Percentiles rank a stretch among this genome's conserved stretches.
Evolutionary conservation across 2,888 invertebrate genomes (phyloP).

Genomic region (Lucinisca nassula): DNA sequence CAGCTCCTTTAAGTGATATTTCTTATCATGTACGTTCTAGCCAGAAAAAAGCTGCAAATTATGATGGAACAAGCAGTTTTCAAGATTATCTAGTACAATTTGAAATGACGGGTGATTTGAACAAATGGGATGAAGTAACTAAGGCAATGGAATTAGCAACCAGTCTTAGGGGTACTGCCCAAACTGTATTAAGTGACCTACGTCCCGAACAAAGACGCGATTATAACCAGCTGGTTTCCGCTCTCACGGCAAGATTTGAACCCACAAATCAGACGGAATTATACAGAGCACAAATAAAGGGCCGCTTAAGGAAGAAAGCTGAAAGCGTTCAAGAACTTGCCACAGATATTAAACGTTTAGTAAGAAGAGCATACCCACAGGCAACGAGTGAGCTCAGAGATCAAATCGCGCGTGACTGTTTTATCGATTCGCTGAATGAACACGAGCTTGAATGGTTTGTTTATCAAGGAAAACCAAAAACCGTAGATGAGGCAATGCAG

Average conservation of each 20-base stretch:
- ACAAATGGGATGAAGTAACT: constrained; percentile 12
- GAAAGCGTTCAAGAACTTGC: constrained; percentile 35
- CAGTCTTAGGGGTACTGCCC: constrained; percentile 27
- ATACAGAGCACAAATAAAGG: constrained; percentile 28
- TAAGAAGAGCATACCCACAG: constrained; percentile 14
- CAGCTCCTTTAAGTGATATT: not conserved
- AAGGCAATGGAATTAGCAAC: constrained; percentile 34
- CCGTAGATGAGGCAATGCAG: constrained; percentile 8
- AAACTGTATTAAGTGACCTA: constrained; percentile 27
- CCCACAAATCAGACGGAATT: constrained; percentile 25
- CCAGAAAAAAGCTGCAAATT: constrained; percentile 15
- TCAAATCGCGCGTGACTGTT: not conserved
- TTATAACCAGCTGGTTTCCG: constrained; percentile 15
- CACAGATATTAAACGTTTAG: constrained; percentile 17
- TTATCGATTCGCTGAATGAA: not conserved
- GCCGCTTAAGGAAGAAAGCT: not conserved
- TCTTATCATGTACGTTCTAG: not conserved
- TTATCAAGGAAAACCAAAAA: not conserved
- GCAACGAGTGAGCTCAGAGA: constrained; percentile 2
- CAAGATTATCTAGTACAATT: constrained; percentile 39
- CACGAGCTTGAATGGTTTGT: constrained; percentile 10
- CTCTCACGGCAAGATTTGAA: constrained; percentile 24
- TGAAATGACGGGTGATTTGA: constrained; percentile 21
- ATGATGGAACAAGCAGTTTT: constrained; percentile 23
- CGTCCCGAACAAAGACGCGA: not conserved